Evolutionary conservation across 2,888 invertebrate genomes (phyloP).

Genomic region (Xylota segnis): DNA sequence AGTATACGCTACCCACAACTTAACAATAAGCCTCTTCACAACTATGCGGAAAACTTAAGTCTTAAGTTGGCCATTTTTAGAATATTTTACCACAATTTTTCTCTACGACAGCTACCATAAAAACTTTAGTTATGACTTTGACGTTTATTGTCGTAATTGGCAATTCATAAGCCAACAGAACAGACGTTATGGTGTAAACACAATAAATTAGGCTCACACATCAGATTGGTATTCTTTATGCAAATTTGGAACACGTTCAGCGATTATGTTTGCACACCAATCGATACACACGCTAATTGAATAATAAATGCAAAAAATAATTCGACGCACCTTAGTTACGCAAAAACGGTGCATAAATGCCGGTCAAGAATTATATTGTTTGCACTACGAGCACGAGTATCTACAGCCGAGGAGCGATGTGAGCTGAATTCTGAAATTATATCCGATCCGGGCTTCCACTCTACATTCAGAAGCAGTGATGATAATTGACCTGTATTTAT

Average conservation of each 20-base stretch:
- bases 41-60: too few relatives aligned
- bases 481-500: slow-evolving; percentile 39
- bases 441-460: slow-evolving; percentile 16
- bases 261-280: slow-evolving; percentile 60
- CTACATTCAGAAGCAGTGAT: slow-evolving; percentile 4
- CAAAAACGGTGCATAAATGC: slow-evolving; percentile 33
- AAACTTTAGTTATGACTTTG: too few relatives aligned
- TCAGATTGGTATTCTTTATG: slow-evolving; percentile 20
- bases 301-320: slow-evolving; percentile 56
- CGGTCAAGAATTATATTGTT: slow-evolving; percentile 36
- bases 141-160: too few relatives aligned
- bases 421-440: slow-evolving; percentile 42
- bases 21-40: too few relatives aligned
- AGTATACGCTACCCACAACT: too few relatives aligned
- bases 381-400: slow-evolving; percentile 7
- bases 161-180: not conserved
- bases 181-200: slow-evolving; percentile 10
- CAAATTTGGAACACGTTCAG: slow-evolving; percentile 46
- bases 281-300: slow-evolving; percentile 38
- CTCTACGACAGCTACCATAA: too few relatives aligned
- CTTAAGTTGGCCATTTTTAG: too few relatives aligned
- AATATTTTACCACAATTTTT: too few relatives aligned
- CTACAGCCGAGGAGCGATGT: slow-evolving; percentile 1
- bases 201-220: slow-evolving; percentile 3
- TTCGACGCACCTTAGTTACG: slow-evolving; percentile 64